phyloP scores from a whole-genome alignment of 2,797 vertebrate genomes.

The Lemur catta region DNA sequence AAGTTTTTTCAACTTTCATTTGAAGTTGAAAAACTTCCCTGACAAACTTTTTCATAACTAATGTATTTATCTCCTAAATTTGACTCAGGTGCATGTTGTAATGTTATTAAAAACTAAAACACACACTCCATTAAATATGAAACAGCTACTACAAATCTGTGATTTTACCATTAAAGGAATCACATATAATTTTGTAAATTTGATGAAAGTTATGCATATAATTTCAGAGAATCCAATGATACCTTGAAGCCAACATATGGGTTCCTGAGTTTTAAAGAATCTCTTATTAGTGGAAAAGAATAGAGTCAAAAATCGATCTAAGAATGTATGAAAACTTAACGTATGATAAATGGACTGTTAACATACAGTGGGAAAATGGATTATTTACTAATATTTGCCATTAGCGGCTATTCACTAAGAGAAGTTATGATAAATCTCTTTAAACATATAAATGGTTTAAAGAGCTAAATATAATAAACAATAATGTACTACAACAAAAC shows the following conservation, averaged over 20 bases:
- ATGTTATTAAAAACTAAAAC: neutral
- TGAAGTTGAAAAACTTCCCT: neutral
- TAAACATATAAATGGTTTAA: neutral
- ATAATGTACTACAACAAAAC: slow-evolving; percentile 14
- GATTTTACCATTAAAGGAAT: slow-evolving; percentile 30
- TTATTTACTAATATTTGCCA: slow-evolving; percentile 29
- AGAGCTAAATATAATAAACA: slow-evolving; percentile 2
- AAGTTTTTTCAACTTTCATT: neutral
- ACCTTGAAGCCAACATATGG: neutral
- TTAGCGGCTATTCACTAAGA: slow-evolving; percentile 12
- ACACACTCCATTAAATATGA: neutral
- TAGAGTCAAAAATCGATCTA: neutral
- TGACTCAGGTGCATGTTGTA: neutral
- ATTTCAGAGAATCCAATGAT: slow-evolving; percentile 39
- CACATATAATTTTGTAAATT: slow-evolving; percentile 12
- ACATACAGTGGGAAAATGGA: neutral
- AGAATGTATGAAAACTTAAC: slow-evolving; percentile 41
- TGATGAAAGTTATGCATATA: slow-evolving; percentile 14
- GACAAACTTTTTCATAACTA: neutral
- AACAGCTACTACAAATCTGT: slow-evolving; percentile 6
- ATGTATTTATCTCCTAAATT: neutral
- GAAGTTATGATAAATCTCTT: slow-evolving; percentile 21
- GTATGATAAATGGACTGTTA: neutral
- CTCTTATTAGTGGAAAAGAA: neutral
- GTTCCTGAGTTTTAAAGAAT: slow-evolving; percentile 1